Conservation (phyloP, 2,797 vertebrate genomes). For the Podarcis siculus region DNA sequence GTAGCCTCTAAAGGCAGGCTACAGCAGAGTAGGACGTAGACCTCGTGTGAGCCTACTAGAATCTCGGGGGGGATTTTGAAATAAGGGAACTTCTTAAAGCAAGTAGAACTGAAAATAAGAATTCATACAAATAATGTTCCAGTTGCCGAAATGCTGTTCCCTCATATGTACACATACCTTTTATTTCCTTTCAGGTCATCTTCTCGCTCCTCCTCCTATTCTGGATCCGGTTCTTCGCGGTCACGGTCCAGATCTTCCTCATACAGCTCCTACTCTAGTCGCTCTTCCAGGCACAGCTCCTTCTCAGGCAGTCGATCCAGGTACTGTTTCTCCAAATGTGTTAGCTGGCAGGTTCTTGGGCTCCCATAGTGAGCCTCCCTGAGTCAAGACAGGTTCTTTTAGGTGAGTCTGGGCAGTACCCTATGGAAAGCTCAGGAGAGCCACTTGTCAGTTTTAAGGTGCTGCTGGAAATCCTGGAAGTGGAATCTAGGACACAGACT, state of each 20-base stretch:
- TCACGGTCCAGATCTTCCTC: constrained; percentile 91
- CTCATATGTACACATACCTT: too few relatives aligned
- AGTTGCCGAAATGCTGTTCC: background rate
- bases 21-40: too few relatives aligned
- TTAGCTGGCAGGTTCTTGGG: background rate
- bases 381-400: background rate
- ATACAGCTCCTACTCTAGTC: constrained; percentile 95
- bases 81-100: background rate
- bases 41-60: background rate
- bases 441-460: background rate
- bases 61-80: fast-evolving
- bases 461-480: background rate
- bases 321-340: constrained; percentile 62
- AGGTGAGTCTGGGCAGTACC: background rate
- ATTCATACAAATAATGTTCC: too few relatives aligned
- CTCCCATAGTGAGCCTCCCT: background rate
- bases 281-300: constrained; percentile 94
- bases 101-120: background rate
- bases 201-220: constrained; percentile 93
- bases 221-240: constrained; percentile 91
- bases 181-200: constrained; percentile 85
- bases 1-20: background rate
- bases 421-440: background rate
- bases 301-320: constrained; percentile 96
- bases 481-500: background rate